A percentile compares a stretch with the other conserved stretches of the same genome.
Conservation (phyloP, 2,113 vertebrate species). For the Promerops cafer region DNA sequence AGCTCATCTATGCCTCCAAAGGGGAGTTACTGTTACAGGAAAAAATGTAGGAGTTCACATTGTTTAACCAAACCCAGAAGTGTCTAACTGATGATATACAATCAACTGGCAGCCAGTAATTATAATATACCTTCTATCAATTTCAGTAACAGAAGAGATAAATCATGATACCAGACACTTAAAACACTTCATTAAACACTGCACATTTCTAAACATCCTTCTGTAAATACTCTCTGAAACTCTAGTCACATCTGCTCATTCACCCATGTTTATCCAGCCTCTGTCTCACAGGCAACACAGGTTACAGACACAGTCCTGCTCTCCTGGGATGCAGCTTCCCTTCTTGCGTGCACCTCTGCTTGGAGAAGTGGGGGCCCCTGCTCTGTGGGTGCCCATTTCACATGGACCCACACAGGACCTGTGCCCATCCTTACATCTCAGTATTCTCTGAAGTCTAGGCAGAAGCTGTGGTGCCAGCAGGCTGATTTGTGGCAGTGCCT, state of each 20-base stretch:
- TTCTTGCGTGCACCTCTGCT: neutral
- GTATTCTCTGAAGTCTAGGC: neutral
- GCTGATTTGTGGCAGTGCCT: neutral
- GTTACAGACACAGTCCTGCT: neutral
- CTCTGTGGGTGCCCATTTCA: neutral
- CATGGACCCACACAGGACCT: fast-evolving
- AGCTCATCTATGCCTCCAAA: neutral
- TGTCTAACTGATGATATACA: neutral
- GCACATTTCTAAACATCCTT: neutral
- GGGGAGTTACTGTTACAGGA: neutral
- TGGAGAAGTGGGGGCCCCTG: neutral
- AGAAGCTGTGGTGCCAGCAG: neutral
- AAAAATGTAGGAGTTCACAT: neutral
- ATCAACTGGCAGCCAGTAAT: neutral
- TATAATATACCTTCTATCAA: neutral
- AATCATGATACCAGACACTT: neutral
- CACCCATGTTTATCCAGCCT: neutral
- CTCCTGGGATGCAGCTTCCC: neutral
- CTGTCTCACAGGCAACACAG: fast-evolving
- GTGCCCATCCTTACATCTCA: neutral
- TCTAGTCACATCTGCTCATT: neutral
- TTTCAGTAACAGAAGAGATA: neutral
- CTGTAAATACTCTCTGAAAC: neutral
- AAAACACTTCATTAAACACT: neutral
- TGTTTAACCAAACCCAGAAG: neutral